Evolutionary conservation across 2,888 invertebrate genomes (phyloP).

Genomic region (Aradus depressus): DNA sequence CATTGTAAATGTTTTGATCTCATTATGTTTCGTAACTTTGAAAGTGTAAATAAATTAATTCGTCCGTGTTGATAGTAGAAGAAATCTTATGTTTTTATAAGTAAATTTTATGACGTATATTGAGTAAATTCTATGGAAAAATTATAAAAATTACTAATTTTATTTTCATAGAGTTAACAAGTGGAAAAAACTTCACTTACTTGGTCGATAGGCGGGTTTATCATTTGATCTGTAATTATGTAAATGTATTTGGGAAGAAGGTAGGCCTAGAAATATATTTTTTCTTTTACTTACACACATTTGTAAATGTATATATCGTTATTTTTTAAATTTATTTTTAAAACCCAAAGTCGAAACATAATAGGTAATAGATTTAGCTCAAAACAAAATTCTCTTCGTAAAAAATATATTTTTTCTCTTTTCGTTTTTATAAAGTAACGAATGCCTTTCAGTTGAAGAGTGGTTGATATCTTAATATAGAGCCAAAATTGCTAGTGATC

Average conservation of each 20-base stretch:
- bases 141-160: not conserved
- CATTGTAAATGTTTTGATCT: constrained; percentile 28
- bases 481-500: constrained; percentile 7
- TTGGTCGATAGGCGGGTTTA: too few relatives aligned
- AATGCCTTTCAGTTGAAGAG: constrained; percentile 14
- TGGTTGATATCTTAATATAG: constrained; percentile 3
- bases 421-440: constrained; percentile 9
- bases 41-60: constrained; percentile 22
- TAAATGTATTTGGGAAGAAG: constrained; percentile 24
- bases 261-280: constrained; percentile 26
- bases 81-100: not conserved
- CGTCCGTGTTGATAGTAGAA: constrained; percentile 17
- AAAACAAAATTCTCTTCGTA: constrained; percentile 7
- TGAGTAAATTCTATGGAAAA: not conserved
- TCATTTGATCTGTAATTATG: constrained; percentile 26
- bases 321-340: constrained; percentile 11
- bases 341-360: not conserved
- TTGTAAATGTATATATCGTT: constrained; percentile 16
- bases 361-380: constrained; percentile 16
- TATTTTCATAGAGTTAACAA: not conserved
- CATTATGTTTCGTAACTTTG: constrained; percentile 23
- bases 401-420: constrained; percentile 7
- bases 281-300: constrained; percentile 6
- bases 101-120: not conserved
- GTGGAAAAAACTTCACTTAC: too few relatives aligned